A percentile compares a stretch with the other conserved stretches of the same genome.
phyloP scores from a whole-genome alignment of 1,140 invertebrate species.

The Phymorhynchus buccinoides region DNA sequence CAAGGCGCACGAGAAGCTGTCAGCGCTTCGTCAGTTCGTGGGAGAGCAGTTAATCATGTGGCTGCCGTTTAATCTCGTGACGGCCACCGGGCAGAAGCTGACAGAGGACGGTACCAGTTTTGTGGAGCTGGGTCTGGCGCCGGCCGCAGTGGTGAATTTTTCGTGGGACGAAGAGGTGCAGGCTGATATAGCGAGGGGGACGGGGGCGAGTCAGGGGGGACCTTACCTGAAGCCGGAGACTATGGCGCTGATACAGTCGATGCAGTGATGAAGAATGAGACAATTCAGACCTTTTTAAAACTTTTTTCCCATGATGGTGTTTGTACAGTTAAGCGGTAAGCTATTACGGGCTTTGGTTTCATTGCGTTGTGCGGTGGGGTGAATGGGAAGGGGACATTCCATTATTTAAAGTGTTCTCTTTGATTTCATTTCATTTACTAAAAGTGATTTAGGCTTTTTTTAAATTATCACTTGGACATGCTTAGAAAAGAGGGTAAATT shows the following conservation, averaged over 20 bases:
- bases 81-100: constrained; percentile 61
- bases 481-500: too few species aligned
- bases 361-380: not conserved
- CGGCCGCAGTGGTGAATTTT: constrained; percentile 71
- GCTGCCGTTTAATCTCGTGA: constrained; percentile 69
- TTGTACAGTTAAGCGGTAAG: not conserved
- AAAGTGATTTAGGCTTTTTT: not conserved
- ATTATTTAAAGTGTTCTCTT: not conserved
- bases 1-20: constrained; percentile 65
- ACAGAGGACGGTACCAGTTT: constrained; percentile 63
- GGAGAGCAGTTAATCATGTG: constrained; percentile 64
- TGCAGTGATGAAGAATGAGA: constrained; percentile 31
- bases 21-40: constrained; percentile 61
- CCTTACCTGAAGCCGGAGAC: constrained; percentile 54
- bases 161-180: constrained; percentile 65
- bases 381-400: not conserved
- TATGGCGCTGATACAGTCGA: constrained; percentile 49
- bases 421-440: not conserved
- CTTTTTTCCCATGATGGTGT: not conserved
- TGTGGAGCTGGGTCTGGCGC: constrained; percentile 69
- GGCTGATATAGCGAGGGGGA: constrained; percentile 61
- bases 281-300: not conserved
- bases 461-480: too few species aligned
- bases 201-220: constrained; percentile 42
- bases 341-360: too few species aligned